Percentiles rank a stretch among this genome's conserved stretches.
phyloP scores from a whole-genome alignment of 2,113 vertebrate species.

The Ceuthmochares aereus region DNA sequence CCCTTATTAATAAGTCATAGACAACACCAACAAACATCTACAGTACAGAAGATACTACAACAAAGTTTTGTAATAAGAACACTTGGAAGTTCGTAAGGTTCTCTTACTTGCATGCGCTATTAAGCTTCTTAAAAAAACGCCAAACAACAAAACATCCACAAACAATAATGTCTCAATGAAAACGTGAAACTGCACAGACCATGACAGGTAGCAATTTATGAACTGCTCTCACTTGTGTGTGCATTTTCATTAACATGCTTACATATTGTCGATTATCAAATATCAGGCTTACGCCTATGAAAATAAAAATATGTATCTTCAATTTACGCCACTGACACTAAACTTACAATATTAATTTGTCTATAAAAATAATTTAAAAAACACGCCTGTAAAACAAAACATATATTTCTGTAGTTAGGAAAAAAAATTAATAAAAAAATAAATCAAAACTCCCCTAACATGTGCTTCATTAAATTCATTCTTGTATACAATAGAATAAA shows the following conservation, averaged over 20 bases:
- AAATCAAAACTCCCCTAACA: neutral
- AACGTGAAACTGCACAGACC: slow-evolving; percentile 27
- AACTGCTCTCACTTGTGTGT: neutral
- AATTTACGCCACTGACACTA: neutral
- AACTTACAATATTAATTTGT: neutral
- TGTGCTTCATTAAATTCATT: neutral
- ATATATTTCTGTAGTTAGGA: neutral
- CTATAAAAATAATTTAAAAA: slow-evolving; percentile 10
- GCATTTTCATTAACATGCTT: neutral
- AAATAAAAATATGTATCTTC: slow-evolving; percentile 17
- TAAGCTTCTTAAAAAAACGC: neutral
- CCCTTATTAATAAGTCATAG: neutral
- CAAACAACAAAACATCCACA: neutral
- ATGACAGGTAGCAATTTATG: neutral
- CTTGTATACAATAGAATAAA: neutral
- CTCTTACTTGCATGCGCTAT: neutral
- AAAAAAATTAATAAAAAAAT: neutral
- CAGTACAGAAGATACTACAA: neutral
- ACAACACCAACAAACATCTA: neutral
- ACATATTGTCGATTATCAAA: neutral
- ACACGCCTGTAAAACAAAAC: neutral
- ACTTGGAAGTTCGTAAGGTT: neutral
- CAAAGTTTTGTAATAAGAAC: neutral
- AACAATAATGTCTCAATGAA: neutral
- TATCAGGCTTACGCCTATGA: neutral